phyloP scores from a whole-genome alignment of 2,113 vertebrate genomes.

The Poicephalus meyeri region DNA sequence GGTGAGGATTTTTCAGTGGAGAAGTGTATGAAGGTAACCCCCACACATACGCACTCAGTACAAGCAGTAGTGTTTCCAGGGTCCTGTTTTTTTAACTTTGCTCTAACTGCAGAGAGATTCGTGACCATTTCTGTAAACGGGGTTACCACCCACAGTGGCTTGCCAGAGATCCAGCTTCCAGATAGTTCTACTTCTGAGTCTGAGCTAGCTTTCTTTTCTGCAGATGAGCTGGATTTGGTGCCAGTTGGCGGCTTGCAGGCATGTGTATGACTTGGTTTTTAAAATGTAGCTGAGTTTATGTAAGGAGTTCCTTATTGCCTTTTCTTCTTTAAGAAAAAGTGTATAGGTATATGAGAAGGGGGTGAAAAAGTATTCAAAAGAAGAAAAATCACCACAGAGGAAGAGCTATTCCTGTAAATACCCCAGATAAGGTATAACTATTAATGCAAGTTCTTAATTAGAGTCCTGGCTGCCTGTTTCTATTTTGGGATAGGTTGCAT shows the following conservation, averaged over 20 bases:
- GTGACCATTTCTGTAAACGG: neutral
- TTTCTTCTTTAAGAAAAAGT: neutral
- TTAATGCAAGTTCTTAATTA: neutral
- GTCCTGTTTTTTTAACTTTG: neutral
- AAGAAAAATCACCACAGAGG: neutral
- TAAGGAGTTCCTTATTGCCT: neutral
- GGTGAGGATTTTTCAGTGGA: neutral
- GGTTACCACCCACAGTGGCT: neutral
- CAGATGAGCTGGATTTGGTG: slow-evolving; percentile 1
- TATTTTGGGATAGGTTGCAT: neutral
- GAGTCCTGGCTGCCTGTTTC: neutral
- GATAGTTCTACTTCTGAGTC: neutral
- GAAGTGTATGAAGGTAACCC: neutral
- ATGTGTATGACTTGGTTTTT: neutral
- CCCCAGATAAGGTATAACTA: neutral
- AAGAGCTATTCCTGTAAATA: neutral
- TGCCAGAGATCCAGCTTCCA: slow-evolving; percentile 14
- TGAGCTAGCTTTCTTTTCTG: neutral
- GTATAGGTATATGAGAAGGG: neutral
- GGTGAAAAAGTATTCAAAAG: neutral
- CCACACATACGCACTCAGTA: rapidly evolving
- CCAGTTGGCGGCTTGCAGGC: neutral
- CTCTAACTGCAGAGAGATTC: neutral
- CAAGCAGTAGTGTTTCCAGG: neutral
- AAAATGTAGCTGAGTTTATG: neutral